A percentile compares a stretch with the other conserved stretches of the same genome.
These are phyloP conservation scores for Mylabris sibirica DNA, from an alignment of 2,888 invertebrate species.

Conservation along the genomic window DNA sequence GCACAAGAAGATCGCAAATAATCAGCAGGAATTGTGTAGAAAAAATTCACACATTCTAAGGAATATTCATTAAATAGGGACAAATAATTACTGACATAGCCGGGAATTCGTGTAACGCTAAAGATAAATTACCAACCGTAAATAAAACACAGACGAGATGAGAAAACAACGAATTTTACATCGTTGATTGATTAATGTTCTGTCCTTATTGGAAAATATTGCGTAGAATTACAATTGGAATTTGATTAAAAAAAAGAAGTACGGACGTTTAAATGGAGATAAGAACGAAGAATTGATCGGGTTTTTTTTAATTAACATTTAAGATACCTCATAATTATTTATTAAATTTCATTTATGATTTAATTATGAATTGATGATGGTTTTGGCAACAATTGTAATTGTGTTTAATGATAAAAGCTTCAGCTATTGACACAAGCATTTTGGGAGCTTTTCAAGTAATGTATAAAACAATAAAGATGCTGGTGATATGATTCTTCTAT, in stretches of 20 bases:
- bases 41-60: not conserved
- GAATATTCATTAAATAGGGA: conserved; percentile 4
- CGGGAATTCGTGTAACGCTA: not conserved
- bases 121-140: conserved; percentile 18
- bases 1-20: too few species aligned
- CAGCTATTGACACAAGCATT: not conserved
- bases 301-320: not conserved
- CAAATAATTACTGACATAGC: not conserved
- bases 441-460: not conserved
- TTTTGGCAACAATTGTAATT: not conserved
- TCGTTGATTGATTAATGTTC: conserved; percentile 19
- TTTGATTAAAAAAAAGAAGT: not conserved
- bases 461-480: not conserved
- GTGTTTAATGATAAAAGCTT: not conserved
- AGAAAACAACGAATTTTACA: conserved; percentile 14
- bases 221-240: conserved; percentile 13
- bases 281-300: not conserved
- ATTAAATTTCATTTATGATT: not conserved
- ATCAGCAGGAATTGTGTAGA: too few species aligned
- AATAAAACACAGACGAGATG: conserved; percentile 16
- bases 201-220: conserved; percentile 11
- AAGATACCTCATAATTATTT: not conserved
- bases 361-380: not conserved
- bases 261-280: not conserved
- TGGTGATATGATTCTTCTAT: not conserved